Evolutionary conservation across 2,888 invertebrate species (phyloP), one percentile per base, ranked within the genome.

Genomic region (Strigamia crassipes): DNA sequence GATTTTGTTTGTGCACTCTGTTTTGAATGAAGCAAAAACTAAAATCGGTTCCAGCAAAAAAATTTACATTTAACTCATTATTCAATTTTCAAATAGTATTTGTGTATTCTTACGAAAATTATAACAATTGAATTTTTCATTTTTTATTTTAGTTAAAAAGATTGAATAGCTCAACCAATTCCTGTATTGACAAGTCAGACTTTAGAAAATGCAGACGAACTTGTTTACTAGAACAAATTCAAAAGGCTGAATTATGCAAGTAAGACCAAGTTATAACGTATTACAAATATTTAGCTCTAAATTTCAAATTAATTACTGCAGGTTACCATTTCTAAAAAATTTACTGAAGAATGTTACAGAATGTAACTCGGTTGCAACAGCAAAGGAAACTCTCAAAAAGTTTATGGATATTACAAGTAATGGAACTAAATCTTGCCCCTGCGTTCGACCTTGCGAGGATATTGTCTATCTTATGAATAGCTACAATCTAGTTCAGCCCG

Each of bases 371-470:
- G 0, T 5, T n/a, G 13, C 9, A n/a, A n/a, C 12, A 61, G 61
- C 61, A 9, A 9, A 61, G 21, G 2, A 18, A n/a, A 61, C 15
- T 61, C 9, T 61, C 9, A 61, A 61, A 3, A 61, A 9, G n/a
- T 61, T 61, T 61, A n/a, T 61, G 9, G n/a, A 61, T 9, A 61
- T 61, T n/a, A 61, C 61, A n/a, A n/a, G n/a, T n/a, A n/a, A 61
- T 61, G n/a, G 10, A 15, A 15, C 15, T 1, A 42, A 42, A 42
- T 13, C 15, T 13, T 42, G 42, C 6, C 42, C 42, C 15, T 42
- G 42, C 15, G 5, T 42, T 42, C 42, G 42, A 10, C 10, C 42
- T 42, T 42, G 42, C 15, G 15, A 15, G 15, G 42, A 42, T 1
- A 42, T 42, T 42, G 42, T 42, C 42, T 42, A 42, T 42, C 15